Base-by-base conservation (phyloP, 2,888 invertebrate species). In the Lacanobia oleracea region DNA sequence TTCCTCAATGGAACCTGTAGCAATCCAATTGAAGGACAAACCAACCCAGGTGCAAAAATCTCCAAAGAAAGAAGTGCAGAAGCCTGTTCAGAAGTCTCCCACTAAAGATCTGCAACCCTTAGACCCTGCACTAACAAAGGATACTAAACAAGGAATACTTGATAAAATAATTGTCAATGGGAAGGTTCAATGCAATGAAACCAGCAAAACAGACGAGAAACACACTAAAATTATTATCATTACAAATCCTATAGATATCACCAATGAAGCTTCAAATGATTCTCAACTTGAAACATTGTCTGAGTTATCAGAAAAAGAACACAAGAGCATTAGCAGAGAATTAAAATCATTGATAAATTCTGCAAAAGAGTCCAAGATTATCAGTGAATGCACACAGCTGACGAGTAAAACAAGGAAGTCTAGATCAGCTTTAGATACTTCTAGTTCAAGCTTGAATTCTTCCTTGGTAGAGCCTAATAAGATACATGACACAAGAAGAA, bases 361-460 rank as follows among this genome's bases (percentile, higher is more conserved):
- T 18, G 97, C 97, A 37, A 97, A 97, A 88, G 97, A 97, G 87
- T 97, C 97, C 0, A 97, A 97, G 88, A 96, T 97, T 62, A 95
- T 97, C 57, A 96, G 94, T 83, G 96, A 97, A 89, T 97, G 96
- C 87, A 97, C 95, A 21, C 96, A 94, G 77, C 88, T 97, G n/a
- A 95, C 93, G 57, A 95, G 93, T 72, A 96, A 96, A 84, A 96
- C 93, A 40, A 93, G 93, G 74, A 96, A 95, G 75, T 96, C 96
- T 56, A 93, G 95, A 79, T 81, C 87, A 51, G 92, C 94, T 51
- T 89, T 96, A 61, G 97, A 97, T 68, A 92, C 91, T 76, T 91
- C 94, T 37, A 94, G 93, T 78, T 92, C 95, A 67, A 94, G 94
- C 80, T 79, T 92, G 2, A 96, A 96, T 86, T 89, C 90, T 64